Base-by-base conservation (phyloP, 2,113 vertebrate genomes). In the Phocoena phocoena region DNA sequence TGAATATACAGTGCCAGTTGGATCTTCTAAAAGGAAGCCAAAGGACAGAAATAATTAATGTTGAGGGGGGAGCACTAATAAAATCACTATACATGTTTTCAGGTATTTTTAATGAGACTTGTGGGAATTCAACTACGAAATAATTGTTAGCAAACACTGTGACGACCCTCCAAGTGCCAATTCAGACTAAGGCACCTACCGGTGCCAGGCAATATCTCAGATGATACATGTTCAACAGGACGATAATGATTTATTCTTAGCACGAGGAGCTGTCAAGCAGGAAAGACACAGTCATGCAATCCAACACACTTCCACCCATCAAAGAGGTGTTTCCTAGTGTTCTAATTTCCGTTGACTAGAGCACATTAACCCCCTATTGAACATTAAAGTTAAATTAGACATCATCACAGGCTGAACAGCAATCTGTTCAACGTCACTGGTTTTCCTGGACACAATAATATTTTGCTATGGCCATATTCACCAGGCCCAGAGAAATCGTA, bases 91-190 rank as follows among this genome's bases (percentile, higher is more conserved):
- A 53, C 1, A 47, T 81, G 25, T 91, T 95, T 95, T 91, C 41
- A 77, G 23, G 25, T 73, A 92, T 90, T 97, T 96, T 90, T 68
- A 88, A 81, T 2, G 20, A 93, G 8, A 81, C 55, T 81, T 87
- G 18, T 65, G 18, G 77, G 60, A 93, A 74, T 70, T 96, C 53
- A 77, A 70, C 26, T 70, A 70, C 77, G 33, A 91, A 86, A 71
- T 96, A 41, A 85, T 77, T 44, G 26, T 85, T 76, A 81, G 71
- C 36, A 97, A 95, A 91, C 87, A 95, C 11, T 90, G 11, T 95
- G 79, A 96, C 50, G 93, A 53, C 44, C 13, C 71, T 89, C 90
- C 85, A 85, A 87, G 58, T 65, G 44, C 71, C 50, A 95, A 9
- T 81, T 95, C 70, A 81, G 6, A 65, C 77, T 88, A 86, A 92